Conservation (phyloP, 2,888 invertebrate genomes). For the Heteromyza rotundicornis region DNA sequence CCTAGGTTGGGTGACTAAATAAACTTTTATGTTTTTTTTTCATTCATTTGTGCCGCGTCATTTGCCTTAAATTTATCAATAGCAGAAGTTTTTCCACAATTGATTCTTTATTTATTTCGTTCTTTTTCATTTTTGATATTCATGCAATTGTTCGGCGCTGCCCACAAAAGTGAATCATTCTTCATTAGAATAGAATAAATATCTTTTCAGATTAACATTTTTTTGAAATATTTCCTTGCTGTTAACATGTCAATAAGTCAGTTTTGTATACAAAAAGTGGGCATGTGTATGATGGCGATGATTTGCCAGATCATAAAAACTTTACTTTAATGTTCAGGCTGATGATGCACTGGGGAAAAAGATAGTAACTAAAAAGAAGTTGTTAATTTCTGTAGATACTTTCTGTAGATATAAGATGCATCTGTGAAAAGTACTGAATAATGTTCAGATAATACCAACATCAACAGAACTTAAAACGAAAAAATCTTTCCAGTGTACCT, state of each 20-base stretch:
- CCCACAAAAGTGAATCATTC: slow-evolving; percentile 4
- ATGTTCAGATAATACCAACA: no score
- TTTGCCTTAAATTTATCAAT: slow-evolving; percentile 15
- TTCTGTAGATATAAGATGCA: no score
- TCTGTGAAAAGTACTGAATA: no score
- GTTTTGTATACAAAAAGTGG: neutral
- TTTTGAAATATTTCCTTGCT: no score
- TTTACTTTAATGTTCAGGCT: slow-evolving; percentile 2
- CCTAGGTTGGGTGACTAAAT: no score
- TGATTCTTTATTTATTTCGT: neutral
- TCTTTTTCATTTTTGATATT: neutral
- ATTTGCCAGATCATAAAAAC: slow-evolving; percentile 25
- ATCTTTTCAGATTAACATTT: slow-evolving; percentile 15
- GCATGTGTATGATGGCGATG: slow-evolving; percentile 5
- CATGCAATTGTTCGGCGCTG: slow-evolving; percentile 3
- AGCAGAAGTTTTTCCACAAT: neutral
- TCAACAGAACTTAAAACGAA: no score
- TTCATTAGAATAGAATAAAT: slow-evolving; percentile 17
- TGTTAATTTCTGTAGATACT: no score
- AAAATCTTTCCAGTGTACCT: neutral
- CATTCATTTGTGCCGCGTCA: neutral
- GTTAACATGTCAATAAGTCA: slow-evolving; percentile 26
- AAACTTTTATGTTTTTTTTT: no score
- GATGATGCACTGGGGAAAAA: neutral
- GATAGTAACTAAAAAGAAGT: neutral